Evolutionary conservation across 2,113 vertebrate species (phyloP).

Genomic region (Chloropsis cyanopogon): DNA sequence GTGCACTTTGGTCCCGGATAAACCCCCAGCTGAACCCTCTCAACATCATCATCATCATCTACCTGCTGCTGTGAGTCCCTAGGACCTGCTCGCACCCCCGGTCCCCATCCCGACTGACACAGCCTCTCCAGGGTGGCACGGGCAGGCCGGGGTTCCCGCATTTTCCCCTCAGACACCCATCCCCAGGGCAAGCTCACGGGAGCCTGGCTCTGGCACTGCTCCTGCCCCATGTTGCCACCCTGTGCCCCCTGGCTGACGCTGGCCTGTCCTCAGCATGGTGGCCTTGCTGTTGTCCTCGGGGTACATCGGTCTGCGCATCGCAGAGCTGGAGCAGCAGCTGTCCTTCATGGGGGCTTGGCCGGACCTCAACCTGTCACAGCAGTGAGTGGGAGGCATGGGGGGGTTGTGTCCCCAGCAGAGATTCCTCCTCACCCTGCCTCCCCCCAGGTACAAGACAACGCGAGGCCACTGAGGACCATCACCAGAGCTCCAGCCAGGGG

Average conservation of each 20-base stretch:
- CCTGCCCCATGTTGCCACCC: background rate
- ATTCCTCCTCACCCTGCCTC: background rate
- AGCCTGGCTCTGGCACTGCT: fast-evolving
- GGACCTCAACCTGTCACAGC: conserved; percentile 27
- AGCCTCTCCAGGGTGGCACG: background rate
- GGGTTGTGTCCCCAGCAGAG: background rate
- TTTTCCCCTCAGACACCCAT: background rate
- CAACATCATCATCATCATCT: conserved; percentile 78
- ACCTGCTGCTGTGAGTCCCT: conserved; percentile 83
- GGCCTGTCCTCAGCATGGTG: conserved; percentile 71
- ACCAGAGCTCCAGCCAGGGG: background rate
- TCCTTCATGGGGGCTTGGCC: conserved; percentile 70
- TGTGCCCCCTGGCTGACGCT: background rate
- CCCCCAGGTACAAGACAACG: background rate
- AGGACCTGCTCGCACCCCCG: fast-evolving
- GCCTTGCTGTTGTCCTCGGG: conserved; percentile 82
- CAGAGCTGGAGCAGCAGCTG: conserved; percentile 84
- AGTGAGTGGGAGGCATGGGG: background rate
- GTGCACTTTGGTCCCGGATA: conserved; percentile 13
- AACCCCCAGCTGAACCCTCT: conserved; percentile 56
- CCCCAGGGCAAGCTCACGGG: fast-evolving
- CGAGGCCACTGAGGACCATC: background rate
- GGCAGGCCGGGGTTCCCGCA: fast-evolving
- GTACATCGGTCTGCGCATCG: conserved; percentile 83
- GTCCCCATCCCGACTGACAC: background rate